Evolutionary conservation across 2,113 vertebrate genomes (phyloP).

Genomic region (Sylvietta virens): DNA sequence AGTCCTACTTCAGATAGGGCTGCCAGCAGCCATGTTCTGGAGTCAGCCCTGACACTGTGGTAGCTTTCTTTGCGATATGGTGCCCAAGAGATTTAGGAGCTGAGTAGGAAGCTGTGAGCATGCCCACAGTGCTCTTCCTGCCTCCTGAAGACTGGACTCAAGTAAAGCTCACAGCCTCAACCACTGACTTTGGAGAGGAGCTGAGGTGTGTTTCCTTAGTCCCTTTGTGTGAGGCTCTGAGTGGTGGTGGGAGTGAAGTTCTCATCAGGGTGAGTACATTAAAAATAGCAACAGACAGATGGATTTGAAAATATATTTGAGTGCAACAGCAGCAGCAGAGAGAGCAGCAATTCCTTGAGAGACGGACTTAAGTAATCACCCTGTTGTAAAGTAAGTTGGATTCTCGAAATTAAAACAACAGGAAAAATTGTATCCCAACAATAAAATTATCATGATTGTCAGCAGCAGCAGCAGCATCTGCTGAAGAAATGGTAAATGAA

Average conservation of each 20-base stretch:
- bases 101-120: neutral
- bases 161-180: neutral
- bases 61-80: neutral
- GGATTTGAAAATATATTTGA: neutral
- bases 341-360: neutral
- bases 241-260: neutral
- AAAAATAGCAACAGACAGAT: neutral
- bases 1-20: neutral
- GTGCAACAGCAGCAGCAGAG: neutral
- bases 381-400: neutral
- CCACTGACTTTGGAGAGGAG: neutral
- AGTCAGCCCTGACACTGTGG: neutral
- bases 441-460: neutral
- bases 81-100: neutral
- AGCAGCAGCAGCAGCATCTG: neutral
- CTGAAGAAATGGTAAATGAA: neutral
- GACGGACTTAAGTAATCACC: neutral
- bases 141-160: neutral
- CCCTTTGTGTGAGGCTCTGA: rapidly evolving
- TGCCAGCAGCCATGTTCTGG: neutral
- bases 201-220: neutral
- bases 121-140: neutral
- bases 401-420: neutral
- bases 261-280: neutral
- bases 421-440: neutral